Evolutionary conservation across 2,888 invertebrate species (phyloP).

Genomic region (Lochmaea capreae): DNA sequence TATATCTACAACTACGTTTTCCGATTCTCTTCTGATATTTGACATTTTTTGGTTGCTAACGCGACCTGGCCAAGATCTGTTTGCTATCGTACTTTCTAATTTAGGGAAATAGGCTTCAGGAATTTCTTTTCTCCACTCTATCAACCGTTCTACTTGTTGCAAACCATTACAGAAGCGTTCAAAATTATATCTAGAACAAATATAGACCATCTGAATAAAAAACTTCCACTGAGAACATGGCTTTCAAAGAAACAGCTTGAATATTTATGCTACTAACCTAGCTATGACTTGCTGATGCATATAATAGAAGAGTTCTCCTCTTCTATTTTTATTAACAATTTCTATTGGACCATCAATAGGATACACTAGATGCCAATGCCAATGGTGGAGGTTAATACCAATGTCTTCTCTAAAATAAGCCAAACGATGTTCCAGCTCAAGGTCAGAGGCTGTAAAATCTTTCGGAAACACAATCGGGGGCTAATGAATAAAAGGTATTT

Average conservation of each 20-base stretch:
- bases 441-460: conserved; percentile 80
- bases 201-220: not conserved
- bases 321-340: conserved; percentile 80
- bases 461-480: conserved; percentile 76
- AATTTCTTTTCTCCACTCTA: conserved; percentile 77
- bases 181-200: conserved; percentile 70
- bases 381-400: conserved; percentile 88
- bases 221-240: not conserved
- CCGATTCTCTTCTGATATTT: conserved; percentile 76
- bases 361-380: conserved; percentile 93
- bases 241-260: no score
- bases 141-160: conserved; percentile 72
- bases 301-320: conserved; percentile 84
- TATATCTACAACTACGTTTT: conserved; percentile 76
- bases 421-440: conserved; percentile 82
- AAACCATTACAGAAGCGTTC: conserved; percentile 82
- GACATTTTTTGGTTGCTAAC: conserved; percentile 69
- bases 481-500: conserved; percentile 61
- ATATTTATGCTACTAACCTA: conserved; percentile 66
- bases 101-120: conserved; percentile 87
- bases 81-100: conserved; percentile 81
- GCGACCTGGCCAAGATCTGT: conserved; percentile 81
- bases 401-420: conserved; percentile 90
- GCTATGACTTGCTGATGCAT: conserved; percentile 80
- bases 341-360: conserved; percentile 75